Evolutionary conservation across 2,113 vertebrate species (phyloP).

Genomic region (Xiphorhynchus elegans): DNA sequence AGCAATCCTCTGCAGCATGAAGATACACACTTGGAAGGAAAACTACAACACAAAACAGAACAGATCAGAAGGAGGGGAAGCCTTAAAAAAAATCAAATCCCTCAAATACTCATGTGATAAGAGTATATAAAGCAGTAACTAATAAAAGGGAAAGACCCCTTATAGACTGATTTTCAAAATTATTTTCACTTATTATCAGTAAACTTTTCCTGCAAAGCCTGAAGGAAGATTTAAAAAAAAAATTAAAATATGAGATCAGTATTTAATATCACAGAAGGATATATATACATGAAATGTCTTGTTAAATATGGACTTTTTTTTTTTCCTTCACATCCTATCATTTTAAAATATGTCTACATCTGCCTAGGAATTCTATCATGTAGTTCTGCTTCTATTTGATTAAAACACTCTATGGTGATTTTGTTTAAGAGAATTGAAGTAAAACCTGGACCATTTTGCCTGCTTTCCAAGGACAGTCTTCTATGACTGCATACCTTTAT

Average conservation of each 20-base stretch:
- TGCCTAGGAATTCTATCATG: background rate
- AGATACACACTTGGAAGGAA: background rate
- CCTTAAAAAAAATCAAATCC: background rate
- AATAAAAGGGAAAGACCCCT: background rate
- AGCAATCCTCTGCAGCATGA: background rate
- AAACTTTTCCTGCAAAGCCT: background rate
- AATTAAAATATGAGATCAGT: background rate
- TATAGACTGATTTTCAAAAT: background rate
- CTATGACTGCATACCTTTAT: background rate
- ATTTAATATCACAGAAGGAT: constrained; percentile 1
- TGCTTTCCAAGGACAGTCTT: background rate
- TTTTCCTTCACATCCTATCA: background rate
- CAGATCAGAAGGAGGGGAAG: background rate
- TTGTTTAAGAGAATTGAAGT: background rate
- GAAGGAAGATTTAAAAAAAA: background rate
- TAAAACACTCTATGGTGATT: background rate
- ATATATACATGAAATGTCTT: background rate
- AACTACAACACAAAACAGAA: background rate
- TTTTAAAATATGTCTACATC: background rate
- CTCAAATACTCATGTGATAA: background rate
- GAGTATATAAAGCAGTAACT: background rate
- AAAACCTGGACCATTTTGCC: background rate
- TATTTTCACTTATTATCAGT: background rate
- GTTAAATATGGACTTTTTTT: background rate
- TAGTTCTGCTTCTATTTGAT: background rate